Conservation (phyloP, 2,797 vertebrate species). For the Platalea minor region DNA sequence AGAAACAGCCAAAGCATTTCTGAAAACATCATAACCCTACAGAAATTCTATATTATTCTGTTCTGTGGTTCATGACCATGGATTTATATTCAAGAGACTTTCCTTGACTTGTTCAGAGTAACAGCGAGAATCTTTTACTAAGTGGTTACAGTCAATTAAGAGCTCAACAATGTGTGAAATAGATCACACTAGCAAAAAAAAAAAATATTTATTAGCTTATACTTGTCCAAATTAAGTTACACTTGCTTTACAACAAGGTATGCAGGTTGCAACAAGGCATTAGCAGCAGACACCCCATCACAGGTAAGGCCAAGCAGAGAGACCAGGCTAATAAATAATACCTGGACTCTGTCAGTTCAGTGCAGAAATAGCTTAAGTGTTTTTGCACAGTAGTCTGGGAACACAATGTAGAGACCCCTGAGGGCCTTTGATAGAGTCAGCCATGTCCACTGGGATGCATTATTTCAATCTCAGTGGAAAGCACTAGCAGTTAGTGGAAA, state of each 20-base stretch:
- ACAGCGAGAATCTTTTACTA: neutral
- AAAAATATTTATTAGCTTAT: neutral
- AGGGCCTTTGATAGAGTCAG: neutral
- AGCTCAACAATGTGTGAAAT: constrained; percentile 2
- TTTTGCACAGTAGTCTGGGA: neutral
- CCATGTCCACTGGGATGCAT: neutral
- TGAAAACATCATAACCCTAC: neutral
- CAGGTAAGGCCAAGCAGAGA: neutral
- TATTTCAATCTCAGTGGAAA: neutral
- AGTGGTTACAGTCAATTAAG: constrained; percentile 29
- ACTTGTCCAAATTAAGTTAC: constrained; percentile 9
- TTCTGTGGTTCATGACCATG: neutral
- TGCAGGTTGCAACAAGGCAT: neutral
- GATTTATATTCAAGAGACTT: neutral
- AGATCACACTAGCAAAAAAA: neutral
- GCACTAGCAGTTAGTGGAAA: neutral
- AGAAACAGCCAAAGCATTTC: neutral
- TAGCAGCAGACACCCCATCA: neutral
- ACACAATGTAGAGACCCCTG: neutral
- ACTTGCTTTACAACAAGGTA: neutral
- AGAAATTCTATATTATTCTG: neutral
- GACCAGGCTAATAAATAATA: neutral
- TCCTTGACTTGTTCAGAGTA: neutral
- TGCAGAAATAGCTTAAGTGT: neutral
- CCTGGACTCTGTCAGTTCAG: neutral